phyloP scores from a whole-genome alignment of 2,888 invertebrate genomes.

The Amiota mariae region DNA sequence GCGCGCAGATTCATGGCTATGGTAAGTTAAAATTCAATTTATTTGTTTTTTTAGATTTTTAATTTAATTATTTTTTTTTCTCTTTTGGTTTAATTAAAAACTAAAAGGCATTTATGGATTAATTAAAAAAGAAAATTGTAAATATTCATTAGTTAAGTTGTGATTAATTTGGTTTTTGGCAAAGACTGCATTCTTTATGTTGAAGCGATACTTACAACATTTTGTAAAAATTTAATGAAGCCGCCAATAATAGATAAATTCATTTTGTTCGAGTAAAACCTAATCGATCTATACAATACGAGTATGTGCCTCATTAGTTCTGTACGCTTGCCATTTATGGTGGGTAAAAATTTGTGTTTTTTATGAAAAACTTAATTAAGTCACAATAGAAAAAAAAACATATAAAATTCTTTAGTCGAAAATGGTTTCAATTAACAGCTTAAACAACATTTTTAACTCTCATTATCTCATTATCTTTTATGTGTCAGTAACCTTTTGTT shows the following conservation, averaged over 20 bases:
- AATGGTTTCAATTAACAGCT: slow-evolving; percentile 61
- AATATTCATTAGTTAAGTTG: neutral
- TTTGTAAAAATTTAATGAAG: slow-evolving; percentile 51
- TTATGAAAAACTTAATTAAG: slow-evolving; percentile 51
- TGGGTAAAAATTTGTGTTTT: neutral
- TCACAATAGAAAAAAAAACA: slow-evolving; percentile 34
- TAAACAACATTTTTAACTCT: slow-evolving; percentile 47
- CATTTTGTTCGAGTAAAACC: slow-evolving; percentile 28
- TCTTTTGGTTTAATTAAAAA: slow-evolving; percentile 42
- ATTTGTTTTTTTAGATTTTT: slow-evolving; percentile 9
- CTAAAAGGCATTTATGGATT: slow-evolving; percentile 52
- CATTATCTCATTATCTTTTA: too few relatives aligned
- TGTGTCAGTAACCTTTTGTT: too few relatives aligned
- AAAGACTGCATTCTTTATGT: slow-evolving; percentile 51
- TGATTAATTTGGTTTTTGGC: slow-evolving; percentile 41
- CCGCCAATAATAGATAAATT: slow-evolving; percentile 52
- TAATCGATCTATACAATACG: neutral
- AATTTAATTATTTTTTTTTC: neutral
- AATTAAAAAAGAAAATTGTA: neutral
- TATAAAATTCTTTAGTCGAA: slow-evolving; percentile 32
- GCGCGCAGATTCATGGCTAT: slow-evolving; percentile 55
- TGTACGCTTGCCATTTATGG: slow-evolving; percentile 19
- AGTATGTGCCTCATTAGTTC: slow-evolving; percentile 53
- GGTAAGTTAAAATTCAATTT: slow-evolving; percentile 49
- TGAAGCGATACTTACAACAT: neutral